Percentiles rank a stretch among this genome's conserved stretches.
Evolutionary conservation across 35 echinoderm and acorn worm genomes (phyloP).

Genomic region (Hemicentrotus pulcherrimus): DNA sequence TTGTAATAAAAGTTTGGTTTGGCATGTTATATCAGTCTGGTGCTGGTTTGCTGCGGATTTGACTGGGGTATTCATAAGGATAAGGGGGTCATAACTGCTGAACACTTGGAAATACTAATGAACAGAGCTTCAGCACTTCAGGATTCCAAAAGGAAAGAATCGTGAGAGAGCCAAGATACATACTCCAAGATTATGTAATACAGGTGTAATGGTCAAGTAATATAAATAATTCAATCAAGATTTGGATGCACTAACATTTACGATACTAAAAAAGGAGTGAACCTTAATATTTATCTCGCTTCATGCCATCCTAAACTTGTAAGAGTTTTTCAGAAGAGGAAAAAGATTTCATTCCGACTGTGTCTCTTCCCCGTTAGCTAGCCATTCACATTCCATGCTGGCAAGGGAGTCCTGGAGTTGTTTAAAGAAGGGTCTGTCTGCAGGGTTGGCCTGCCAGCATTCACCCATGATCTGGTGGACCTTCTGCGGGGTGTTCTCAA

Average conservation of each 20-base stretch:
- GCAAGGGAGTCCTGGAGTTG: slow-evolving; percentile 58
- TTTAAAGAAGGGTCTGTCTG: slow-evolving; percentile 72
- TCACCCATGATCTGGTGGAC: slow-evolving; percentile 72
- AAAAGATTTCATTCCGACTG: background rate
- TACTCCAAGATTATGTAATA: background rate
- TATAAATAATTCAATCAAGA: background rate
- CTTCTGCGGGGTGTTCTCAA: slow-evolving; percentile 72
- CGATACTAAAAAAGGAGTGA: background rate
- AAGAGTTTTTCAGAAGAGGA: too few species aligned
- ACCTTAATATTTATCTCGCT: background rate
- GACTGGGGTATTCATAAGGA: too few species aligned
- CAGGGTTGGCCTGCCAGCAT: slow-evolving; percentile 68
- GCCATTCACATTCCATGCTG: slow-evolving; percentile 52
- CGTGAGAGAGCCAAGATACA: background rate
- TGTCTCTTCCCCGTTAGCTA: background rate
- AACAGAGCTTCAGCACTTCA: too few species aligned
- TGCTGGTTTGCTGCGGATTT: too few species aligned
- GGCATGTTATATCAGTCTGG: too few species aligned
- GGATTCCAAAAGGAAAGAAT: background rate
- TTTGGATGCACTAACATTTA: background rate
- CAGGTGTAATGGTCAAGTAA: background rate
- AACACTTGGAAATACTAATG: too few species aligned
- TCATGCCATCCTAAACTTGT: too few species aligned
- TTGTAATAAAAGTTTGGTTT: too few species aligned
- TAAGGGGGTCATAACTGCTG: too few species aligned